These are phyloP conservation scores for Exephanes ischioxanthus DNA, from an alignment of 2,888 invertebrate genomes.

Conservation along the genomic window DNA sequence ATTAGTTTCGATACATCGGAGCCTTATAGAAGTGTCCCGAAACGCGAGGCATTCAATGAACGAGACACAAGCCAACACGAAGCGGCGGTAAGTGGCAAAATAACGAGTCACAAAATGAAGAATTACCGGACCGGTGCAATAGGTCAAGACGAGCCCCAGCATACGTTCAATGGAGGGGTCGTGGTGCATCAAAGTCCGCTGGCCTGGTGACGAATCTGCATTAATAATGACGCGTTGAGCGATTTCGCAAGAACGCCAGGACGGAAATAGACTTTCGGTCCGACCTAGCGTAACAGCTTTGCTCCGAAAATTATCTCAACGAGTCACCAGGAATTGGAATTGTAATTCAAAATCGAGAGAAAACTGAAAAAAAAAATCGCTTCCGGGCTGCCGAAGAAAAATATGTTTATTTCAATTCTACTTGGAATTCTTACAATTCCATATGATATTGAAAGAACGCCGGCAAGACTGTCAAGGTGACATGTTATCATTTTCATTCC, in stretches of 20 bases:
- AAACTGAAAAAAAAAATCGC: not conserved
- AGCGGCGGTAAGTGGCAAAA: constrained; percentile 1
- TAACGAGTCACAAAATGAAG: not conserved
- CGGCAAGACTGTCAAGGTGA: no score
- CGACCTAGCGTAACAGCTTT: constrained; percentile 27
- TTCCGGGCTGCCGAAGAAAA: no score
- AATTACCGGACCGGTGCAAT: not conserved
- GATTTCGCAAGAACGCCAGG: constrained; percentile 49
- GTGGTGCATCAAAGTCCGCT: constrained; percentile 59
- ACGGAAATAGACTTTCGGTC: constrained; percentile 51
- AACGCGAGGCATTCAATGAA: not conserved
- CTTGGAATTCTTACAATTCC: no score
- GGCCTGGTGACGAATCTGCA: constrained; percentile 61
- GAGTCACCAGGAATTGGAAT: constrained; percentile 15
- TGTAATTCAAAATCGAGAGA: not conserved
- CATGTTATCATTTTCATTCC: no score
- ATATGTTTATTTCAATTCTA: no score
- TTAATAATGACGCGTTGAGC: constrained; percentile 54
- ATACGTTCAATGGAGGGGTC: constrained; percentile 14
- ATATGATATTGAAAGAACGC: no score
- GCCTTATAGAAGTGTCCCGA: not conserved
- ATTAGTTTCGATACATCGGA: not conserved
- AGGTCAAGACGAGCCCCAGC: constrained; percentile 32
- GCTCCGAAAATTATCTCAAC: constrained; percentile 6
- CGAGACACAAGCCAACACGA: not conserved